A percentile compares a stretch with the other conserved stretches of the same genome.
phyloP scores from a whole-genome alignment of 1,140 invertebrate species.

The Cataglyphis hispanica region DNA sequence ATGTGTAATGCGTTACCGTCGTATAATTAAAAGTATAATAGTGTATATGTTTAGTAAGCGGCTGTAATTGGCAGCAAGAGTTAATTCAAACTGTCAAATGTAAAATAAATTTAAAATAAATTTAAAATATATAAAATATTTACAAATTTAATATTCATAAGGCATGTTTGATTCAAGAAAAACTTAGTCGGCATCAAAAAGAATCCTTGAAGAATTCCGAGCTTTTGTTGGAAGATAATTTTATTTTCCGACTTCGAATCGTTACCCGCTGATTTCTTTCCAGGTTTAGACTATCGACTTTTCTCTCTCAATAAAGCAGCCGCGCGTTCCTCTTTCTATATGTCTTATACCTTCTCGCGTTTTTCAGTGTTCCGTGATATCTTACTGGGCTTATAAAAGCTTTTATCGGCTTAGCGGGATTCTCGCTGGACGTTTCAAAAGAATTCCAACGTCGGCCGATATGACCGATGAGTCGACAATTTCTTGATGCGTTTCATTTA shows the following conservation, averaged over 20 bases:
- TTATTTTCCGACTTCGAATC: constrained; percentile 70
- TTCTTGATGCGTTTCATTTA: constrained; percentile 25
- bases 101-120: too few species aligned
- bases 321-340: constrained; percentile 64
- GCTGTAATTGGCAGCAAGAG: too few species aligned
- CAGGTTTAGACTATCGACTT: constrained; percentile 55
- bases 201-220: constrained; percentile 7
- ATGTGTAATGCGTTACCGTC: background rate
- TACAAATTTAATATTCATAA: background rate
- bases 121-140: background rate
- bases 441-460: constrained; percentile 52
- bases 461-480: constrained; percentile 47
- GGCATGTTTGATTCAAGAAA: background rate
- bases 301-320: constrained; percentile 64
- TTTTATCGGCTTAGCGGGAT: constrained; percentile 48
- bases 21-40: background rate
- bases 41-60: too few species aligned
- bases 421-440: constrained; percentile 49
- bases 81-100: too few species aligned
- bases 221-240: constrained; percentile 70
- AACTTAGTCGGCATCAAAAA: background rate
- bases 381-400: constrained; percentile 62
- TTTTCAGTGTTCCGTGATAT: constrained; percentile 20
- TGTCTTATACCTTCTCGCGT: constrained; percentile 50
- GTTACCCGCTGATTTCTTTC: constrained; percentile 63